Conservation (phyloP, 2,888 invertebrate species). For the Drosophila cognata region DNA sequence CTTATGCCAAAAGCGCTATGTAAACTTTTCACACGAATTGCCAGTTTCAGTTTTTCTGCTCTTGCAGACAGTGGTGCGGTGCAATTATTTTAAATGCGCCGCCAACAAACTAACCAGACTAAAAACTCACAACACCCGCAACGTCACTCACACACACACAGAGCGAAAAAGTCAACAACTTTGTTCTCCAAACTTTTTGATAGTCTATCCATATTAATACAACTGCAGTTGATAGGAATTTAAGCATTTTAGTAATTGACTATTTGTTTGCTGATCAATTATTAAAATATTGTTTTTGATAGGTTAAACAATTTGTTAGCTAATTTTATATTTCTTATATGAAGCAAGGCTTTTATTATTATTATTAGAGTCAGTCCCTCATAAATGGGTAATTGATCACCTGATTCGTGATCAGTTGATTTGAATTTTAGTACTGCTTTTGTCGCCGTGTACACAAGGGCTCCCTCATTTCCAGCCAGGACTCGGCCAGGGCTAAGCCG, state of each 20-base stretch:
- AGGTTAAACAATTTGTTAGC: rapidly evolving
- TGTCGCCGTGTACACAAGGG: slow-evolving; percentile 1
- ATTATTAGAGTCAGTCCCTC: neutral
- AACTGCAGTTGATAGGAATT: neutral
- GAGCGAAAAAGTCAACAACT: neutral
- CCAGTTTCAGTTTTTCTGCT: slow-evolving; percentile 48
- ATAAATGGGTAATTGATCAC: neutral
- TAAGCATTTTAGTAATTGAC: neutral
- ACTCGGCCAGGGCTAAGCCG: slow-evolving; percentile 29
- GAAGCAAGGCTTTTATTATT: neutral
- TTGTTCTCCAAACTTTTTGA: neutral
- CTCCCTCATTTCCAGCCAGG: neutral
- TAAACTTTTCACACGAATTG: slow-evolving; percentile 77
- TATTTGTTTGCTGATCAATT: neutral
- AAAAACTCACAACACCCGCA: slow-evolving; percentile 25
- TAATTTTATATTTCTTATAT: neutral
- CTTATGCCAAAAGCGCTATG: slow-evolving; percentile 76
- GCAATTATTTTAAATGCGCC: slow-evolving; percentile 80
- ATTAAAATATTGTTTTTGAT: neutral
- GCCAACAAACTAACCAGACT: slow-evolving; percentile 70
- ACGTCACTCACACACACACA: neutral
- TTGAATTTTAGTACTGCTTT: neutral
- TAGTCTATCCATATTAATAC: neutral
- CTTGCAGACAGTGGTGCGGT: slow-evolving; percentile 43
- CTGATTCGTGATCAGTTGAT: neutral